phyloP scores from a whole-genome alignment of 2,888 invertebrate genomes.

The Megaustenia siamemsis region DNA sequence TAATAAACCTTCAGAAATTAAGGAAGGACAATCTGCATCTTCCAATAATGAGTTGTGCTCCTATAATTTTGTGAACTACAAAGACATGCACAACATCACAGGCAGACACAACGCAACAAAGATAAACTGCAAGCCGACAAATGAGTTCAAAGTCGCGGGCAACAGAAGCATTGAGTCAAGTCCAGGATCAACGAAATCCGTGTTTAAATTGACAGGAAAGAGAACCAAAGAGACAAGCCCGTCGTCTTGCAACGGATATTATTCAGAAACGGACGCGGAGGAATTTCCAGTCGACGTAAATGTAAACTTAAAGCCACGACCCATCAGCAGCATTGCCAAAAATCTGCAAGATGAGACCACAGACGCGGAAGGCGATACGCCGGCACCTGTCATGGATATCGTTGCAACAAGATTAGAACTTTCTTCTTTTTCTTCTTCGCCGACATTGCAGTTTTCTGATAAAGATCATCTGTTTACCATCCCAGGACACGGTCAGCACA shows the following conservation, averaged over 20 bases:
- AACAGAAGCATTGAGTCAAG: conserved; percentile 27
- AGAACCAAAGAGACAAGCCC: background rate
- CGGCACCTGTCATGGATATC: background rate
- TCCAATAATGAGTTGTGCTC: background rate
- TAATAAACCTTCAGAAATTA: background rate
- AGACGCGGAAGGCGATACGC: background rate
- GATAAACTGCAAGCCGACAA: background rate
- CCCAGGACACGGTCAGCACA: background rate
- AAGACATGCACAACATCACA: background rate
- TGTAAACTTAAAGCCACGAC: conserved; percentile 28
- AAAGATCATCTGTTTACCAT: background rate
- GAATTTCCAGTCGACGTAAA: conserved; percentile 33
- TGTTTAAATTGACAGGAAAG: conserved; percentile 5
- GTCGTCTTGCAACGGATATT: background rate
- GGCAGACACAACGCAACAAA: background rate
- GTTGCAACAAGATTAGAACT: too few species aligned
- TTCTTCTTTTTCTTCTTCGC: background rate
- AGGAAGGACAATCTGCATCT: background rate
- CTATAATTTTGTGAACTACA: background rate
- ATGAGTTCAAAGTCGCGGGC: background rate
- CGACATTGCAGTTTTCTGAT: conserved; percentile 13
- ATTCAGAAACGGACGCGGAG: conserved; percentile 35
- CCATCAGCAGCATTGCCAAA: conserved; percentile 33
- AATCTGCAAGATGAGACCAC: background rate
- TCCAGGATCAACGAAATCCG: conserved; percentile 35